Evolutionary conservation across 2,888 invertebrate species (phyloP), one percentile per base, ranked within the genome.

Genomic region (Acleris sparsana): DNA sequence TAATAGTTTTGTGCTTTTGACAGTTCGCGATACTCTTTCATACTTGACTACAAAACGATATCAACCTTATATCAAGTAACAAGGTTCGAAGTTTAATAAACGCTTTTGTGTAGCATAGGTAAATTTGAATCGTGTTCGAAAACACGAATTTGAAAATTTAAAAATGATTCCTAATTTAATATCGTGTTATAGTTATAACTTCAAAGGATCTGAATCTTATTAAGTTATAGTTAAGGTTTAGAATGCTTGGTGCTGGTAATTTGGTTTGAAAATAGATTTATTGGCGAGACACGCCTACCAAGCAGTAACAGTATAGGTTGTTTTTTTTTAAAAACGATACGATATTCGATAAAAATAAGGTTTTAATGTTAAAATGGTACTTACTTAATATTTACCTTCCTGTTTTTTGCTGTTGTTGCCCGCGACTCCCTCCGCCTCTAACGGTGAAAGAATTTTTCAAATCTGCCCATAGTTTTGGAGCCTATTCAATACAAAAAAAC

Each of bases 1-100:
- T 72, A 73, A 64, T 62, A 62, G 67, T 70, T 39, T 60, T 69
- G 69, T 75, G 73, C 65, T 68, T 66, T 67, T 71, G 69, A 72
- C 73, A 73, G 58, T 68, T 53, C 33, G 46, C 29, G 53, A 39
- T 55, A 64, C 20, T 59, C 6, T 43, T 53, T 56, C 63, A 33
- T 59, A 46, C 16, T 7, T 53, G 39, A 46, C 29, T 52, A 13
- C 53, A 63, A 46, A 22, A 49, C 18, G 65, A 69, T 63, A 46
- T 29, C 9, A 16, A 66, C 68, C 56, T 67, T 67, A 57, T 43
- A 0, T 1, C 1, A 18, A 0, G 9, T 1, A 3, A 48, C 25
- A 62, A n/a, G 46, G 5, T 33, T 18, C 13, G 18, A 53, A 52
- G 33, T 22, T 1, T 0, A 46, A 18, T n/a, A 25, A 18, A 33